Conservation (phyloP, 2,797 vertebrate genomes). For the Artibeus jamaicensis region DNA sequence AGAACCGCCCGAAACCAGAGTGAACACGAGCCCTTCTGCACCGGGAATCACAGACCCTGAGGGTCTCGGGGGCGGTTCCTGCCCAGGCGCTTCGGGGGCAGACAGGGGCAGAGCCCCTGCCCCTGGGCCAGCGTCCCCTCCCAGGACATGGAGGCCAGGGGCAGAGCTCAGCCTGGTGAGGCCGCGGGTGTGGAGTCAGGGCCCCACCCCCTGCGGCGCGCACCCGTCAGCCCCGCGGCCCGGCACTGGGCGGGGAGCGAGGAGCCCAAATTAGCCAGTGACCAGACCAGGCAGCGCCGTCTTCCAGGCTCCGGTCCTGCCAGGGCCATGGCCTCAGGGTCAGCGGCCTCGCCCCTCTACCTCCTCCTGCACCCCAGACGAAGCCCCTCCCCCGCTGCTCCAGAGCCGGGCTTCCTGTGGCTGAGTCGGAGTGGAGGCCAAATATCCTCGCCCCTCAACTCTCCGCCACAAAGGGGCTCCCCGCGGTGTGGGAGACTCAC, state of each 20-base stretch:
- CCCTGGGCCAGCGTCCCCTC: too few species aligned
- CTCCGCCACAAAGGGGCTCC: background rate
- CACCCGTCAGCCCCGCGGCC: conserved; percentile 52
- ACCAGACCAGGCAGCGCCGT: conserved; percentile 31
- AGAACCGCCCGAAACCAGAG: background rate
- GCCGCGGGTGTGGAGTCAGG: background rate
- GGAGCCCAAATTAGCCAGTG: conserved; percentile 77
- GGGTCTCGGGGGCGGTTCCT: background rate
- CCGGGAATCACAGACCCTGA: rapidly evolving
- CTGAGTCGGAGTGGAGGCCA: background rate
- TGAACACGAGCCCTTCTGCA: rapidly evolving
- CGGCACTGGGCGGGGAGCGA: conserved; percentile 58
- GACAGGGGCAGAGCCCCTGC: background rate
- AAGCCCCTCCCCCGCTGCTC: conserved; percentile 1
- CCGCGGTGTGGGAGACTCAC: background rate
- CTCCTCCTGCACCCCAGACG: rapidly evolving
- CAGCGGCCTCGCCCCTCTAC: background rate
- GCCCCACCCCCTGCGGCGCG: background rate
- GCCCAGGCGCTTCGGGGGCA: too few species aligned
- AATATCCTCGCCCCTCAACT: background rate
- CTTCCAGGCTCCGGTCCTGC: conserved; percentile 50
- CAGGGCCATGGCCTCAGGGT: too few species aligned
- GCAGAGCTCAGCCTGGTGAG: conserved; percentile 65
- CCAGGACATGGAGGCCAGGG: background rate
- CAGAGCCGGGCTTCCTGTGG: conserved; percentile 14